Evolutionary conservation across 2,888 invertebrate species (phyloP).

Genomic region (Sipha maydis): DNA sequence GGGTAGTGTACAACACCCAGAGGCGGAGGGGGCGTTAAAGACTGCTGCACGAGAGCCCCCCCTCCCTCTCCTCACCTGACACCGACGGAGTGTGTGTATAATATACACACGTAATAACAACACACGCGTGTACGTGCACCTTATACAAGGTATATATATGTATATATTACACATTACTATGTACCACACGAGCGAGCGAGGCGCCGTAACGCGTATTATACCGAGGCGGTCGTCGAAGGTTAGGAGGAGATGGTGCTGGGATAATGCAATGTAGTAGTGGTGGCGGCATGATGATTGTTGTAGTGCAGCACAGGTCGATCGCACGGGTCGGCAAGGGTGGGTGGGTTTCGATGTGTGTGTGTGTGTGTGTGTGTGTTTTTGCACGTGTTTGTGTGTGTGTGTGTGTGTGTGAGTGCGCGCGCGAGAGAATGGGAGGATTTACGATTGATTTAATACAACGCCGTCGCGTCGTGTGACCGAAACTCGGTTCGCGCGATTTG

Average conservation of each 20-base stretch:
- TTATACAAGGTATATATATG: neutral
- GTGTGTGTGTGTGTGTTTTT: neutral
- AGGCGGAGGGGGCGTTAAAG: slow-evolving; percentile 42
- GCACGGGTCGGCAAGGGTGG: neutral
- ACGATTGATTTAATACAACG: slow-evolving; percentile 53
- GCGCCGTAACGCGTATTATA: neutral
- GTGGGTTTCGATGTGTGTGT: neutral
- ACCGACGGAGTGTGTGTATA: neutral
- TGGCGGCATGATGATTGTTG: neutral
- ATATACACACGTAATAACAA: slow-evolving; percentile 40
- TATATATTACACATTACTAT: neutral
- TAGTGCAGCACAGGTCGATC: neutral
- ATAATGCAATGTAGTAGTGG: neutral
- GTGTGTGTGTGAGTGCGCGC: neutral
- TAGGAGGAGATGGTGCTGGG: too few relatives aligned
- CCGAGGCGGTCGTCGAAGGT: too few relatives aligned
- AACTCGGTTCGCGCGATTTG: slow-evolving; percentile 28
- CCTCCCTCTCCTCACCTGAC: neutral
- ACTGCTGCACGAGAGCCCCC: slow-evolving; percentile 28
- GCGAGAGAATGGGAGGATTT: slow-evolving; percentile 25
- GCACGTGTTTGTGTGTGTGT: neutral
- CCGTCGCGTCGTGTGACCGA: slow-evolving; percentile 28
- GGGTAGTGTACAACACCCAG: neutral
- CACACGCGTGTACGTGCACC: neutral
- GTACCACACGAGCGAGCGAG: neutral